Conservation (phyloP, 2,797 vertebrate species). For the Gymnothorax reevesii region DNA sequence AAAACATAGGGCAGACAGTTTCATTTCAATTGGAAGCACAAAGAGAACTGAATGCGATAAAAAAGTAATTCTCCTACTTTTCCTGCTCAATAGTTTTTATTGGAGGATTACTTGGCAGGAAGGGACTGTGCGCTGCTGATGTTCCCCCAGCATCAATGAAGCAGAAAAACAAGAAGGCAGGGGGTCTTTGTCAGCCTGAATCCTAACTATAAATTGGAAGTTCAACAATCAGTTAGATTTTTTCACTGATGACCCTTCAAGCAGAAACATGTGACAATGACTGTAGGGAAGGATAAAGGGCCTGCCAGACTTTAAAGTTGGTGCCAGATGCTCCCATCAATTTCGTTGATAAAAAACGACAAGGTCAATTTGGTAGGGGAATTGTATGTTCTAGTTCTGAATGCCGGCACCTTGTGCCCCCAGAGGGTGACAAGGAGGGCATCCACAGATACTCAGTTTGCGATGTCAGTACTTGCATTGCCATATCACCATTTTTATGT, state of each 20-base stretch:
- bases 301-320: conserved; percentile 48
- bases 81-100: conserved; percentile 39
- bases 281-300: conserved; percentile 45
- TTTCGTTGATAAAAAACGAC: conserved; percentile 55
- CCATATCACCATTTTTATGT: too few relatives aligned
- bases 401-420: conserved; percentile 4
- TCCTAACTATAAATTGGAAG: conserved; percentile 50
- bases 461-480: not conserved
- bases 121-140: conserved; percentile 44
- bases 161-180: conserved; percentile 35
- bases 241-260: conserved; percentile 43
- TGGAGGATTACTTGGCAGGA: conserved; percentile 21
- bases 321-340: conserved; percentile 50
- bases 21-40: conserved; percentile 3
- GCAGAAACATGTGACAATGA: conserved; percentile 58
- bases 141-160: not conserved
- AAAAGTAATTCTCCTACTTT: conserved; percentile 33
- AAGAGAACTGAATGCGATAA: conserved; percentile 37
- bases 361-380: conserved; percentile 49
- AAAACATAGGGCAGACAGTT: not conserved
- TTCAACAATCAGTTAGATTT: conserved; percentile 51
- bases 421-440: not conserved
- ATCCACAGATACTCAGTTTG: not conserved
- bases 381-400: conserved; percentile 51
- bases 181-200: conserved; percentile 53